These are phyloP conservation scores for Ornithorhynchus anatinus DNA, from an alignment of 2,113 vertebrate genomes.

Conservation along the genomic window DNA sequence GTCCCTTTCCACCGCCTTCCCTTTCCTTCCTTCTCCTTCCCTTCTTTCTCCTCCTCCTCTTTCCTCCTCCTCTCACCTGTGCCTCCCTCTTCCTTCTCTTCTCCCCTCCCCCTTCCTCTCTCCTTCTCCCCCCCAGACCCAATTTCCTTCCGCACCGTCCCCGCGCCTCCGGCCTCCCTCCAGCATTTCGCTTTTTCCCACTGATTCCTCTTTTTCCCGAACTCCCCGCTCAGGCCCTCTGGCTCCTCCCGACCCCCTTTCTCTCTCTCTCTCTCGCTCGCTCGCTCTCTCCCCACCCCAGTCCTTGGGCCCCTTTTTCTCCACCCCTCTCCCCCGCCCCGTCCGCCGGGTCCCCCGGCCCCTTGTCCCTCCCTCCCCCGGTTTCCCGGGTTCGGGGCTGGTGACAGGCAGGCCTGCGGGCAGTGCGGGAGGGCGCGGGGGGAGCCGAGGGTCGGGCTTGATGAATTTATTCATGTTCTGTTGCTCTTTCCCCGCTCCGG, in stretches of 20 bases:
- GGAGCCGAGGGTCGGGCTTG: conserved; percentile 51
- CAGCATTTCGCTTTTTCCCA: neutral
- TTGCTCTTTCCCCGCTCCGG: conserved; percentile 53
- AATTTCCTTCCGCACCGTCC: neutral
- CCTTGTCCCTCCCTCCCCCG: neutral
- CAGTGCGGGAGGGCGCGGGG: conserved; percentile 34
- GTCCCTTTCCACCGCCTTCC: neutral
- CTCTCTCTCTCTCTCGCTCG: neutral
- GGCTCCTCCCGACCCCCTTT: conserved; percentile 3
- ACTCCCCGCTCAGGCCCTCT: conserved; percentile 11
- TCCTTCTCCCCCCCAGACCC: neutral
- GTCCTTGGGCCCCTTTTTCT: neutral
- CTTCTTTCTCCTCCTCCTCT: neutral
- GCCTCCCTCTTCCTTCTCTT: neutral
- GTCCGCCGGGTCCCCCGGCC: neutral
- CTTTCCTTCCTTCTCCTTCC: neutral
- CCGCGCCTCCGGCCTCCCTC: conserved; percentile 9
- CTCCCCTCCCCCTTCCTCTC: neutral
- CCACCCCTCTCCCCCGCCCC: neutral
- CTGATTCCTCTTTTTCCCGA: conserved; percentile 4
- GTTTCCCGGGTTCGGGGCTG: neutral
- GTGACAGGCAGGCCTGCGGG: conserved; percentile 45
- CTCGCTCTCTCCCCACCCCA: neutral
- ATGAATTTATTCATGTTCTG: conserved; percentile 75
- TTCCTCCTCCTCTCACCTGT: neutral